phyloP scores from a whole-genome alignment of 1,140 invertebrate species.

The Caerostris darwini region DNA sequence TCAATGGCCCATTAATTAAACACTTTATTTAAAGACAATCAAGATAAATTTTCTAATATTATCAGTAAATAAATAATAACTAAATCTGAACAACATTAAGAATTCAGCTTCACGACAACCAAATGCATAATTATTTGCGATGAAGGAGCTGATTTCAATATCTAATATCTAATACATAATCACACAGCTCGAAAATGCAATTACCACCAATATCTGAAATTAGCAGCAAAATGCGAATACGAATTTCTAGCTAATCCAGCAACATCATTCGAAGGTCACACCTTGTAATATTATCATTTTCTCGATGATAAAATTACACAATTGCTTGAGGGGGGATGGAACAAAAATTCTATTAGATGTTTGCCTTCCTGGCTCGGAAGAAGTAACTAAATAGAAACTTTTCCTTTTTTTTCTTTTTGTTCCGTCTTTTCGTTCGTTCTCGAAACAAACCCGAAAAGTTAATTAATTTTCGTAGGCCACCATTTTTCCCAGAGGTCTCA shows the following conservation, averaged over 20 bases:
- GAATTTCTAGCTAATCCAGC: not conserved
- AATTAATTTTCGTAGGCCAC: slow-evolving; percentile 44
- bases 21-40: no score
- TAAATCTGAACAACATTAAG: not conserved
- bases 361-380: not conserved
- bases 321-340: not conserved
- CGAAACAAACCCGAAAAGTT: not conserved
- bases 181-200: not conserved
- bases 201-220: not conserved
- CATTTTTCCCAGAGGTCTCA: not conserved
- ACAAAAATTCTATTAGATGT: slow-evolving; percentile 15
- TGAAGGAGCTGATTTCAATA: no score
- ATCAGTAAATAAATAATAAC: not conserved
- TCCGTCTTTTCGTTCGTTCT: not conserved
- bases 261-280: not conserved
- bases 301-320: not conserved
- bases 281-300: not conserved
- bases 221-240: not conserved
- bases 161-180: not conserved
- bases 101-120: not conserved
- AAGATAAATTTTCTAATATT: not conserved
- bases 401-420: not conserved
- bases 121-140: no score
- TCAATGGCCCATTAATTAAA: no score
- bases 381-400: not conserved